Base-by-base conservation (phyloP, 2,113 vertebrate species). In the Mesembrinibis cayennensis region DNA sequence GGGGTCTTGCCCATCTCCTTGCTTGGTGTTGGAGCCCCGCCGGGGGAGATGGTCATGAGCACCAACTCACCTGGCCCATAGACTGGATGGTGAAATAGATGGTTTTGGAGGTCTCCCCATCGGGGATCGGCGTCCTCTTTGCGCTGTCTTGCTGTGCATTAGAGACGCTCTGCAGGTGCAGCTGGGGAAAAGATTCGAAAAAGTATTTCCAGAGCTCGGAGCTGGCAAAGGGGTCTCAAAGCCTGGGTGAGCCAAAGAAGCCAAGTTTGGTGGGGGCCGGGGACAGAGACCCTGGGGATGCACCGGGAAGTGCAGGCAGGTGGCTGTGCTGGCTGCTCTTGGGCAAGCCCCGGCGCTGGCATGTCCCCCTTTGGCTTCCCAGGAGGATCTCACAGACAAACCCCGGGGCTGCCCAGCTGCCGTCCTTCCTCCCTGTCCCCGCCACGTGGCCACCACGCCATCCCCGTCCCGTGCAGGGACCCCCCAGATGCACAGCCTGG, bases 111-210 rank as follows among this genome's bases (percentile, higher is more conserved):
- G 13, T 12, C 3, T 44, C 72, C 8, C 0, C 8, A 0, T 2
- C 0, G 0, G 25, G 7, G 7, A 3, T 9, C 0, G 3, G 18
- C 0, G 0, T 10, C 21, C 12, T 18, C 29, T 49, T 8, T 1
- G 49, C 7, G 6, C 32, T 2, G 0, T 8, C 13, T 38, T 4
- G 8, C 1, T 4, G 14, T 2, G 9, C 4, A 0, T 8, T 3
- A 0, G 61, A 4, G 26, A 4, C 1, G 1, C 1, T 0, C 49
- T 20, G 20, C 23, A 30, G 7, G 9, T 7, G 3, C 22, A 9
- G 4, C 82, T 92, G 82, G 17, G 23, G 16, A 38, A 34, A 70
- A 44, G 34, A 5, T 5, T 36, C 69, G 20, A 0, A 10, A 17
- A 65, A 6, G 25, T 2, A 4, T 38, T 92, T 22, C 30, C n/a